Evolutionary conservation across 2,888 invertebrate genomes (phyloP).

Genomic region (Apamea anceps): DNA sequence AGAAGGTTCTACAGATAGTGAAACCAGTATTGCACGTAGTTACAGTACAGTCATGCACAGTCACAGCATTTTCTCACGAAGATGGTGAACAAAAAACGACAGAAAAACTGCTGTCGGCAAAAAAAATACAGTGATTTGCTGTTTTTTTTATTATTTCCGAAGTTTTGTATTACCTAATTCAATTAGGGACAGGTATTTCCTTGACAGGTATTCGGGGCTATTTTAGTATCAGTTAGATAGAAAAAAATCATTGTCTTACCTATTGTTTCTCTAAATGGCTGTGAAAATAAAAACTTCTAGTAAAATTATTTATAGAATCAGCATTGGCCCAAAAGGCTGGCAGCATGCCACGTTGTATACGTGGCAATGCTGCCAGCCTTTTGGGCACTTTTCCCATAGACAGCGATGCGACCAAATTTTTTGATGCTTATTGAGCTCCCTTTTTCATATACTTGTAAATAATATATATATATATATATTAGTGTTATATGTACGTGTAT

Average conservation of each 20-base stretch:
- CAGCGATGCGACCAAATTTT: background rate
- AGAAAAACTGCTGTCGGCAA: slow-evolving; percentile 42
- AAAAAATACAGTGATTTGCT: slow-evolving; percentile 69
- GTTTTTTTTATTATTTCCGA: slow-evolving; percentile 67
- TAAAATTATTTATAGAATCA: background rate
- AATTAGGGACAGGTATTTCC: slow-evolving; percentile 68
- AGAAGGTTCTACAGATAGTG: slow-evolving; percentile 26
- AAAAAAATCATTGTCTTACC: background rate
- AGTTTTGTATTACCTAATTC: slow-evolving; percentile 67
- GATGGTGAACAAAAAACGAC: slow-evolving; percentile 62
- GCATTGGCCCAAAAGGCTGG: too few species aligned
- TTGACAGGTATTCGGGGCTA: slow-evolving; percentile 47
- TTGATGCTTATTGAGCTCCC: background rate
- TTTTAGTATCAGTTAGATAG: slow-evolving; percentile 39
- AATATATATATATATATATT: background rate
- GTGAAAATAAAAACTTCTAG: background rate
- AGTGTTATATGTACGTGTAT: background rate
- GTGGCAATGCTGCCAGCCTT: background rate
- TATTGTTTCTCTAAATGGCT: background rate
- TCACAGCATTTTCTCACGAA: slow-evolving; percentile 76
- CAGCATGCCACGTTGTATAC: too few species aligned
- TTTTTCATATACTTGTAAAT: background rate
- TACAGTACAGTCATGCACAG: slow-evolving; percentile 47
- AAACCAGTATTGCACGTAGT: slow-evolving; percentile 51
- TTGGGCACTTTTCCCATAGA: background rate